Evolutionary conservation across 2,888 invertebrate species (phyloP).

Genomic region (Tetropium fuscum): DNA sequence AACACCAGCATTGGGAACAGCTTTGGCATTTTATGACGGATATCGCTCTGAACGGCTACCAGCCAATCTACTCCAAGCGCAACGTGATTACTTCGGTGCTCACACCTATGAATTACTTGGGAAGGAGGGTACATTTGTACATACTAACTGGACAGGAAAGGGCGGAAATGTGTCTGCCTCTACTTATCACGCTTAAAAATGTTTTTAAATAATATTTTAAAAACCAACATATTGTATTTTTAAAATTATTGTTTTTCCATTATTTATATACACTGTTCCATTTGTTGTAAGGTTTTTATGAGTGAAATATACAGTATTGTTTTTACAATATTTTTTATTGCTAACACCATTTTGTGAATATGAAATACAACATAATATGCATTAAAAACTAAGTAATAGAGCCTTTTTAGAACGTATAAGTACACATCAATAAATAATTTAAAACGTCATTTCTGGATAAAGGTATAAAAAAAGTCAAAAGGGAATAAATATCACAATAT

Average conservation of each 20-base stretch:
- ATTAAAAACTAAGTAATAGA: too few species aligned
- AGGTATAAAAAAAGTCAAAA: too few species aligned
- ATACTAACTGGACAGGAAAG: constrained; percentile 99
- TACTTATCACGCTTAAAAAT: constrained; percentile 81
- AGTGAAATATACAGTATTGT: constrained; percentile 25
- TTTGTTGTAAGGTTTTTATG: constrained; percentile 11
- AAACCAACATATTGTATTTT: too few species aligned
- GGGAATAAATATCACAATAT: too few species aligned
- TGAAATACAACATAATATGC: background rate
- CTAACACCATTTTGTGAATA: background rate
- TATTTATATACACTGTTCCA: constrained; percentile 13
- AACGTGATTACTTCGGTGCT: constrained; percentile 98
- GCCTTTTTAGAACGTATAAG: too few species aligned
- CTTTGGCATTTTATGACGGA: constrained; percentile 97
- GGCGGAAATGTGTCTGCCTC: constrained; percentile 97
- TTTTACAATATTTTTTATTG: constrained; percentile 14
- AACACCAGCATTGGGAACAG: constrained; percentile 92
- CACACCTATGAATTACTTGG: constrained; percentile 95
- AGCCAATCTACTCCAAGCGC: constrained; percentile 96
- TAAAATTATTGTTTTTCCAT: constrained; percentile 12
- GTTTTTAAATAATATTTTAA: background rate
- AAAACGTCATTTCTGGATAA: too few species aligned
- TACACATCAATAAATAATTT: too few species aligned
- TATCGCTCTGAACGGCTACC: constrained; percentile 89
- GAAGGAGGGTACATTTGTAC: constrained; percentile 89